phyloP scores from a whole-genome alignment of 2,113 vertebrate species.

The Forbesichthys agassizii region DNA sequence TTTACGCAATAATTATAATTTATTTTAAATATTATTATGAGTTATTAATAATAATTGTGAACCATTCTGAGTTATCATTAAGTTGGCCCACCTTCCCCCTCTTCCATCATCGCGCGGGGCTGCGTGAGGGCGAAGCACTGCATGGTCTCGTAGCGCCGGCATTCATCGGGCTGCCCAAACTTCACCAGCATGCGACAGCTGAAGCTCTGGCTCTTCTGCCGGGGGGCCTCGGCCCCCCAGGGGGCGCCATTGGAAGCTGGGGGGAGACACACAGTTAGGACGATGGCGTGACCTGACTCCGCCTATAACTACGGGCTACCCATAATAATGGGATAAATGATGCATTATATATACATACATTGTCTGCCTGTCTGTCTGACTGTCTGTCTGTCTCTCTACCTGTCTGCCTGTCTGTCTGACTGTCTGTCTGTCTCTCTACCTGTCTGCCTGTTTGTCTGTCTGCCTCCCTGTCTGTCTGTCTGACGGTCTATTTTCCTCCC shows the following conservation, averaged over 20 bases:
- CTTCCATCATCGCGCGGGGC: slow-evolving; percentile 96
- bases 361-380: no score
- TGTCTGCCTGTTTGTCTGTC: no score
- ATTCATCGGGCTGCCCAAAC: slow-evolving; percentile 79
- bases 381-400: no score
- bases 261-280: background rate
- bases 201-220: slow-evolving; percentile 96
- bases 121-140: slow-evolving; percentile 98
- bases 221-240: slow-evolving; percentile 87
- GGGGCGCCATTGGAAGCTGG: slow-evolving; percentile 86
- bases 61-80: background rate
- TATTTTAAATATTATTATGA: background rate
- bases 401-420: no score
- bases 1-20: no score
- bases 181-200: slow-evolving; percentile 96
- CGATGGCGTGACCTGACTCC: background rate
- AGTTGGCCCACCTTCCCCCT: slow-evolving; percentile 88
- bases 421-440: no score
- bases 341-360: no score
- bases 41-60: background rate
- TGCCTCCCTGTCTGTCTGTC: no score
- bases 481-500: no score
- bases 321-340: background rate
- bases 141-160: slow-evolving; percentile 94
- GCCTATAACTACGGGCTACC: background rate